phyloP scores from a whole-genome alignment of 92 coral and sea anemone genomes.

The Pocillopora grandis region DNA sequence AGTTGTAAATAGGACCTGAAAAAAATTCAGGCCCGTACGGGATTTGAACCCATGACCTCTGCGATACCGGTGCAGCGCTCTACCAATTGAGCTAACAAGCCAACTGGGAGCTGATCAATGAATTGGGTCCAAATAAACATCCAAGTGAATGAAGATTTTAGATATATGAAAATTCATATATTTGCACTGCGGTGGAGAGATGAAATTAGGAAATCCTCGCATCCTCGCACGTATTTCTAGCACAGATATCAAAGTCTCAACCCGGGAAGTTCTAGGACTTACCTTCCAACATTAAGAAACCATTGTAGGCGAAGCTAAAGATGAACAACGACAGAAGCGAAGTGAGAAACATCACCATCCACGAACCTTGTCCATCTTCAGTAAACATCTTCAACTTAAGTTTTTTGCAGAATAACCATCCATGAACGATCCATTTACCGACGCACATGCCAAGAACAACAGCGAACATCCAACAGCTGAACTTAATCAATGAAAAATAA shows the following conservation, averaged over 20 bases:
- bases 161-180: too few species aligned
- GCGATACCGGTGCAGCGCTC: too few species aligned
- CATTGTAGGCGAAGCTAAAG: constrained; percentile 77
- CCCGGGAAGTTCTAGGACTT: background rate
- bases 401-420: constrained; percentile 72
- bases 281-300: constrained; percentile 79
- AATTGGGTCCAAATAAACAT: too few species aligned
- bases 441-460: constrained; percentile 59
- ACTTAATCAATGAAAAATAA: constrained; percentile 66
- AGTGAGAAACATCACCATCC: constrained; percentile 88
- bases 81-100: background rate
- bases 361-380: constrained; percentile 90
- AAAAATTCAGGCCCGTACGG: too few species aligned
- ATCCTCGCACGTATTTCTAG: too few species aligned
- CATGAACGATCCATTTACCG: constrained; percentile 79
- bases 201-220: too few species aligned
- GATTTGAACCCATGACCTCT: too few species aligned
- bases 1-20: too few species aligned
- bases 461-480: constrained; percentile 80
- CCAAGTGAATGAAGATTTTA: too few species aligned
- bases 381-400: constrained; percentile 78
- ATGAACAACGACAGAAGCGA: constrained; percentile 72
- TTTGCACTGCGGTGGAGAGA: too few species aligned
- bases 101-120: background rate
- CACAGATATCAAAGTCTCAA: background rate